phyloP scores from a whole-genome alignment of 2,113 vertebrate genomes.

The Bubo scandiacus region DNA sequence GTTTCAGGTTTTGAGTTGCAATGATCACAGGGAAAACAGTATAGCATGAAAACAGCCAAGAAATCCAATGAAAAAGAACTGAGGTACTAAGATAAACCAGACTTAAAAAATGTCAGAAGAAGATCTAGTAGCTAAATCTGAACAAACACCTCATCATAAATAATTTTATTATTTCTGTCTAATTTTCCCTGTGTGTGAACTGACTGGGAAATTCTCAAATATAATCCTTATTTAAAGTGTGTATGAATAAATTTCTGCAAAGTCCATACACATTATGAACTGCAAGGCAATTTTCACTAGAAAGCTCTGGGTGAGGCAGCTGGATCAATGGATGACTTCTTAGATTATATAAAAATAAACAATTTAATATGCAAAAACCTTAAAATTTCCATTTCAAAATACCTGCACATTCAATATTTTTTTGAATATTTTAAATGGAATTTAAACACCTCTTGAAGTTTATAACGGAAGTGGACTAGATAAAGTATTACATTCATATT shows the following conservation, averaged over 20 bases:
- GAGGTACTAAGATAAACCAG: neutral
- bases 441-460: neutral
- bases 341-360: neutral
- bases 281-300: neutral
- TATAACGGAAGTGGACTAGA: neutral
- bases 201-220: neutral
- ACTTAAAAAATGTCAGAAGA: neutral
- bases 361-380: neutral
- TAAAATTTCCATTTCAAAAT: neutral
- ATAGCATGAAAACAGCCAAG: neutral
- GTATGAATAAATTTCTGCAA: neutral
- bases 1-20: neutral
- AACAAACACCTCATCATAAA: neutral
- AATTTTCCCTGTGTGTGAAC: neutral
- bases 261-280: neutral
- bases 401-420: neutral
- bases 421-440: neutral
- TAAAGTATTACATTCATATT: neutral
- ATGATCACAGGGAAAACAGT: neutral
- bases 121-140: neutral
- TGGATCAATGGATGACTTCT: neutral
- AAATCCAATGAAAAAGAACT: neutral
- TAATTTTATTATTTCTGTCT: neutral
- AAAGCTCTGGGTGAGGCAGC: neutral
- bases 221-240: neutral